A percentile compares a stretch with the other conserved stretches of the same genome.
These are phyloP conservation scores for Tiliacea citrago DNA, from an alignment of 2,888 invertebrate species.

Conservation along the genomic window DNA sequence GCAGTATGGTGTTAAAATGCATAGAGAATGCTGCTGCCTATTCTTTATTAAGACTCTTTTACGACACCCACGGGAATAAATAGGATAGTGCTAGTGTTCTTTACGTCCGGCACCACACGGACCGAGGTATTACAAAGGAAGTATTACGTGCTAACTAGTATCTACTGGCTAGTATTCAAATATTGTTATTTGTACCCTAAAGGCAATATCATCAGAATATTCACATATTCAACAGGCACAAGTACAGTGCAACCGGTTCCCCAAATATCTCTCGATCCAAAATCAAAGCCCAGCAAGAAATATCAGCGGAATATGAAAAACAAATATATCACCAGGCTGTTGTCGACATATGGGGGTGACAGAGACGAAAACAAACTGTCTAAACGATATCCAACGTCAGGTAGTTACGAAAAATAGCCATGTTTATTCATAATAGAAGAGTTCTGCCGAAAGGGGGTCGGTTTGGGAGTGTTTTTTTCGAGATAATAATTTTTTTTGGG, in stretches of 20 bases:
- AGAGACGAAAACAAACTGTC: slow-evolving; percentile 56
- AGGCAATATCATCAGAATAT: neutral
- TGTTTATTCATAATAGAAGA: slow-evolving; percentile 44
- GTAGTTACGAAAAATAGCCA: slow-evolving; percentile 47
- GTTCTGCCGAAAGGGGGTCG: neutral
- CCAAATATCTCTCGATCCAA: slow-evolving; percentile 2
- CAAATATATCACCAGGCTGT: slow-evolving; percentile 52
- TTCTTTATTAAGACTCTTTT: too few relatives aligned
- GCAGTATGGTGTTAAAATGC: too few relatives aligned
- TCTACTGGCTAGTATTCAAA: too few relatives aligned
- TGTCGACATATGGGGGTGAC: slow-evolving; percentile 54
- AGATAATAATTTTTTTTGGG: neutral
- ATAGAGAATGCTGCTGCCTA: too few relatives aligned
- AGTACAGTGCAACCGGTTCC: neutral
- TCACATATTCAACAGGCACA: neutral
- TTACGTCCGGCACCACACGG: too few relatives aligned
- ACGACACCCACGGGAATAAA: too few relatives aligned
- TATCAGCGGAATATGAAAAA: slow-evolving; percentile 55
- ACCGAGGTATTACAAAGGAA: too few relatives aligned
- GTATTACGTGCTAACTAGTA: too few relatives aligned
- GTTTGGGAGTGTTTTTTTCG: neutral
- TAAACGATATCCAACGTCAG: slow-evolving; percentile 46
- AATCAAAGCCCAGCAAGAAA: slow-evolving; percentile 16
- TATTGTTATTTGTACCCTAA: too few relatives aligned
- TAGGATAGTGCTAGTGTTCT: too few relatives aligned